Conservation (phyloP, 2,113 vertebrate genomes). For the Macrotis lagotis region DNA sequence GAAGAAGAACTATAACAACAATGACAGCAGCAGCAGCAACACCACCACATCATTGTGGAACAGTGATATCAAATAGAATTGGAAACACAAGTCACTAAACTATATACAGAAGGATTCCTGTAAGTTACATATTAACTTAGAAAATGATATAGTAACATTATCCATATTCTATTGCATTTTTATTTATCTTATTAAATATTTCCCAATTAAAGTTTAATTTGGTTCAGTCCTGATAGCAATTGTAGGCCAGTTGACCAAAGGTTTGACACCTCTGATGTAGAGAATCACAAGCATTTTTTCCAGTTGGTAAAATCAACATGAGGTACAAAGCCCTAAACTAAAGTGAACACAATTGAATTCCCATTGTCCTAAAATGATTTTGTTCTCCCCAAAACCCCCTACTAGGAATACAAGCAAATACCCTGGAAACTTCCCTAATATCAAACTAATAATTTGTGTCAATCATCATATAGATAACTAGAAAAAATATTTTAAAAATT, state of each 20-base stretch:
- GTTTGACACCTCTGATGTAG: neutral
- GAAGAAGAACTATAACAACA: too few species aligned
- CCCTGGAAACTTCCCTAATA: neutral
- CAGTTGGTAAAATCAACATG: neutral
- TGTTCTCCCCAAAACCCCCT: neutral
- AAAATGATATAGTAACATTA: neutral
- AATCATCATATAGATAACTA: conserved; percentile 29
- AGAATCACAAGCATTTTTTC: neutral
- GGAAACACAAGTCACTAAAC: neutral
- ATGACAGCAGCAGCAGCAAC: too few species aligned
- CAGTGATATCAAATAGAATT: neutral
- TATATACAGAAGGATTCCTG: neutral
- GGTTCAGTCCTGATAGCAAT: neutral
- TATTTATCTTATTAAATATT: neutral
- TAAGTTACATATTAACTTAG: neutral
- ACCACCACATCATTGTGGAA: neutral
- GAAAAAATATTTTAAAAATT: conserved; percentile 48
- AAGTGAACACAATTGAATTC: neutral
- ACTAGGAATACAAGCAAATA: neutral
- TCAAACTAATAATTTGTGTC: neutral
- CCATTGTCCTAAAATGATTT: neutral
- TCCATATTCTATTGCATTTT: neutral
- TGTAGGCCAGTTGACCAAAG: neutral
- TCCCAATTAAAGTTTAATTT: neutral
- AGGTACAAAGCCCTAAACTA: neutral